A percentile compares a stretch with the other conserved stretches of the same genome.
These are phyloP conservation scores for Sandelia bainsii DNA, from an alignment of 2,797 vertebrate genomes.

Conservation along the genomic window DNA sequence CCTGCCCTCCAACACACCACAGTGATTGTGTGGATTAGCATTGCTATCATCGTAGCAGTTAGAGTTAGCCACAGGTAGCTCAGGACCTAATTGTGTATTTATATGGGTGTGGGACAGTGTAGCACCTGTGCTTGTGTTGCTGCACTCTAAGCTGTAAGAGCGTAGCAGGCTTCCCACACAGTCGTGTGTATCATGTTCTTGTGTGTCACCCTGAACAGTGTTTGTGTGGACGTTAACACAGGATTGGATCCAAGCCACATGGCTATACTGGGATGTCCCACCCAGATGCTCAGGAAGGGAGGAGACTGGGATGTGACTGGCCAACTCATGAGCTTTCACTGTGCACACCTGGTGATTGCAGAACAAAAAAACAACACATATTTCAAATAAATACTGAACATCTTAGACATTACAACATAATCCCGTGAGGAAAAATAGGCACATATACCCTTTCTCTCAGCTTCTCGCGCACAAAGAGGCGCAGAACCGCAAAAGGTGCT, in stretches of 20 bases:
- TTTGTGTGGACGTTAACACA: conserved; percentile 84
- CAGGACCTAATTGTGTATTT: conserved; percentile 69
- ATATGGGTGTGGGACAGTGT: conserved; percentile 62
- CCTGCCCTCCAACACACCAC: conserved; percentile 71
- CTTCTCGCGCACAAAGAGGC: conserved; percentile 90
- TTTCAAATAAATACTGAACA: conserved; percentile 3
- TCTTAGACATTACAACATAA: neutral
- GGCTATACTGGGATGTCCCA: conserved; percentile 86
- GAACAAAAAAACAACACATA: neutral
- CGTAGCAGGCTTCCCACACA: conserved; percentile 87
- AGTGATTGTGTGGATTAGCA: conserved; percentile 86
- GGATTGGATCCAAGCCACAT: conserved; percentile 89
- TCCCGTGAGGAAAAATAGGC: neutral
- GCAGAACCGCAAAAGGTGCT: conserved; percentile 88
- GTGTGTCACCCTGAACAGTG: conserved; percentile 69
- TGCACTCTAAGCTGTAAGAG: conserved; percentile 85
- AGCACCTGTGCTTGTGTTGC: conserved; percentile 67
- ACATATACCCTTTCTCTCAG: conserved; percentile 86
- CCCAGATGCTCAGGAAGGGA: conserved; percentile 89
- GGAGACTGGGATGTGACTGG: conserved; percentile 86
- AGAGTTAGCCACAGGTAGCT: conserved; percentile 80
- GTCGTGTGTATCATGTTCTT: conserved; percentile 78
- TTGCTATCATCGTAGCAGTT: conserved; percentile 86
- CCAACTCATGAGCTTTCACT: conserved; percentile 86
- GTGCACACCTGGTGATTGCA: conserved; percentile 84